Conservation (phyloP, 2,888 invertebrate genomes). For the Eilema depressum region DNA sequence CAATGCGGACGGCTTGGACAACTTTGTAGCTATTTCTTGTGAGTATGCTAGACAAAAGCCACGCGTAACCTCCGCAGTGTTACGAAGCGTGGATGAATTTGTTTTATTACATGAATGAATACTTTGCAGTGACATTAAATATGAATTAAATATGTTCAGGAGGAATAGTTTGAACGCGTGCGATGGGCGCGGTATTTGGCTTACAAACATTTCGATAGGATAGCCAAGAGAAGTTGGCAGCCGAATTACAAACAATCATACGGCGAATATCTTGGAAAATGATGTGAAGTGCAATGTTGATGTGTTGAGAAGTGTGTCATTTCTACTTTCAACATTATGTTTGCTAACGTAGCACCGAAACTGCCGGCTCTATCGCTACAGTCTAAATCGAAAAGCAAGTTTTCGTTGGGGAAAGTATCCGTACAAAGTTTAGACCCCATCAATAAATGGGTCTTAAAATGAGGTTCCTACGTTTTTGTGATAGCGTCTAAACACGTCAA, state of each 20-base stretch:
- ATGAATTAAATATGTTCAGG: constrained; percentile 47
- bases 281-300: constrained; percentile 36
- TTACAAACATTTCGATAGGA: constrained; percentile 52
- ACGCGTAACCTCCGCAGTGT: constrained; percentile 51
- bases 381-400: neutral
- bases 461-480: no score
- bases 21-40: constrained; percentile 55
- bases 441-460: no score
- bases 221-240: constrained; percentile 65
- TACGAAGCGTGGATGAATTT: constrained; percentile 47
- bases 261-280: constrained; percentile 47
- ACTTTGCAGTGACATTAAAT: constrained; percentile 49
- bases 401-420: neutral
- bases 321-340: neutral
- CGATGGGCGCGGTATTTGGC: constrained; percentile 60
- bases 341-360: neutral
- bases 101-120: constrained; percentile 38
- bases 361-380: neutral
- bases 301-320: constrained; percentile 19
- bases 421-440: no score
- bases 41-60: constrained; percentile 47
- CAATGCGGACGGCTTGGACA: constrained; percentile 60
- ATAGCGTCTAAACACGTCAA: no score
- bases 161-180: constrained; percentile 48
- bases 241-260: constrained; percentile 48